Base-by-base conservation (phyloP, 2,888 invertebrate genomes). In the Dromius quadrimaculatus region DNA sequence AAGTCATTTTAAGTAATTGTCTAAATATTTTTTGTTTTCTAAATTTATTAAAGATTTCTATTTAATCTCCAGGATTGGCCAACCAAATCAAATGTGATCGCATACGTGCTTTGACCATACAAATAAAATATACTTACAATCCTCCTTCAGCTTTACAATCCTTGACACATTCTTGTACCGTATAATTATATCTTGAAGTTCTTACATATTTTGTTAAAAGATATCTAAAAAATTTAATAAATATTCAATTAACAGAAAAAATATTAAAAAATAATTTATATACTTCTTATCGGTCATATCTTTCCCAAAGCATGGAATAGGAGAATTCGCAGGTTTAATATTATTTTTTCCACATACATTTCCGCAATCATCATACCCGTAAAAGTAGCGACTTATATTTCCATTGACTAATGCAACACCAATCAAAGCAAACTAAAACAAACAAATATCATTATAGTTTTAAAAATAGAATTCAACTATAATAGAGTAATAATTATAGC, bases 311-410 rank as follows among this genome's bases (percentile, higher is more conserved):
- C 86, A 82, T 36, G 79, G 76, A 0, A 80, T 77, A 73, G 79
- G 73, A 11, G 71, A 76, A 71, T 80, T 78, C 3, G 63, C 71
- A 15, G 74, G 71, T 34, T 72, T 63, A n/a, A 74, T 68, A 74
- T 85, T 87, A 54, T 81, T 79, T 50, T 81, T 80, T 1, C 89
- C 89, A 76, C 90, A 90, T n/a, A 89, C 81, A 76, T 89, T 87
- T 2, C 86, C 89, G 75, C 88, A 88, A 74, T 86, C 84, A 76
- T 90, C 90, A 75, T 87, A 87, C 4, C 90, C 90, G 75, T 87
- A 85, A 41, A 88, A 79, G 17, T 89, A 81, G 13, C 89, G 82
- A 74, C 83, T 83, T 22, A 88, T 82, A 77, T 89, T 86, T 0
- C 89, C 88, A 73, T 86, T 80, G 20, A n/a, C 59, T 36, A 59